A percentile compares a stretch with the other conserved stretches of the same genome.
Evolutionary conservation across 2,888 invertebrate genomes (phyloP).

Genomic region (Epistrophe grossulariae): DNA sequence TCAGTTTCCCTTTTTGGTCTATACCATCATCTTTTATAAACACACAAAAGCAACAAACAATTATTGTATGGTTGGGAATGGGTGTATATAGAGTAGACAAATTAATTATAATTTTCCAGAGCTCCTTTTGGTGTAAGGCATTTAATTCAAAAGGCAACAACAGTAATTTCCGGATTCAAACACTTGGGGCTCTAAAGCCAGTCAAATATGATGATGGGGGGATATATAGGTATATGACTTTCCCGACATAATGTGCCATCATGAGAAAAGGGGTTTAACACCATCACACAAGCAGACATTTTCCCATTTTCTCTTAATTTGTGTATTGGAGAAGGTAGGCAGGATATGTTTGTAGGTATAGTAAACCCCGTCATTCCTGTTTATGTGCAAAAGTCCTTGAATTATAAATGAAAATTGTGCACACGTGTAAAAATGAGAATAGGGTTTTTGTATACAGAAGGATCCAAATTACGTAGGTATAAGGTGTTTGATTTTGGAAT

Average conservation of each 20-base stretch:
- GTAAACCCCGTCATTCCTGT: constrained; percentile 1
- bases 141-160: constrained; percentile 61
- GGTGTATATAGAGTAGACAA: constrained; percentile 24
- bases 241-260: constrained; percentile 25
- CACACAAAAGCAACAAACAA: constrained; percentile 31
- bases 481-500: constrained; percentile 22
- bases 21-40: constrained; percentile 14
- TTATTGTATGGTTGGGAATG: neutral
- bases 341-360: neutral
- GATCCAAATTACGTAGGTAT: neutral
- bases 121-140: constrained; percentile 36
- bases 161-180: constrained; percentile 62
- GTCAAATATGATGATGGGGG: neutral
- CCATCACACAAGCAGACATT: constrained; percentile 39
- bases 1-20: constrained; percentile 1
- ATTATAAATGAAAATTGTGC: constrained; percentile 33
- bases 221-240: constrained; percentile 5
- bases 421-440: constrained; percentile 20
- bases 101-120: constrained; percentile 66
- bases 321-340: neutral
- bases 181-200: neutral
- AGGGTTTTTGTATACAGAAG: neutral
- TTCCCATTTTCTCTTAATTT: constrained; percentile 59
- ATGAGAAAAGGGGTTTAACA: constrained; percentile 58
- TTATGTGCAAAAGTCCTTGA: constrained; percentile 36